Evolutionary conservation across 2,888 invertebrate species (phyloP).

Genomic region (Macaria liturata): DNA sequence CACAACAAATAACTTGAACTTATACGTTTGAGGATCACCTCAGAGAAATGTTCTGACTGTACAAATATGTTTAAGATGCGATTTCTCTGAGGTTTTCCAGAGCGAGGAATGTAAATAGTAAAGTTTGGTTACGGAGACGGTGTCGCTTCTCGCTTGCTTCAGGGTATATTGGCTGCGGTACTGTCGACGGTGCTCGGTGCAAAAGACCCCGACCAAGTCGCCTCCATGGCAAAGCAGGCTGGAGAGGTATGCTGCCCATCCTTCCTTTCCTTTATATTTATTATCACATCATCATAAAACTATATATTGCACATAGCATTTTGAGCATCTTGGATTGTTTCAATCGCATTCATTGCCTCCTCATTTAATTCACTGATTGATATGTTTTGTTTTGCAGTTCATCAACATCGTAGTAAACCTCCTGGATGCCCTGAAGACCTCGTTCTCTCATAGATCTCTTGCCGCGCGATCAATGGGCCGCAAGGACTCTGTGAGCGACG

Average conservation of each 20-base stretch:
- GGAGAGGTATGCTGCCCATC: constrained; percentile 92
- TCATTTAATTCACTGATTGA: background rate
- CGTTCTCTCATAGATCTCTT: constrained; percentile 95
- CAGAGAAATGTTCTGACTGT: constrained; percentile 45
- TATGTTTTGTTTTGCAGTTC: constrained; percentile 83
- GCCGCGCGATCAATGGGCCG: constrained; percentile 92
- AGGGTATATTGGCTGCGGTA: constrained; percentile 96
- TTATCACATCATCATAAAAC: constrained; percentile 22
- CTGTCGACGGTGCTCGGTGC: constrained; percentile 95
- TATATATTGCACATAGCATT: constrained; percentile 12
- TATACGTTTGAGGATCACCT: constrained; percentile 62
- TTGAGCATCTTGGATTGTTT: background rate
- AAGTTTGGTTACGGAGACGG: constrained; percentile 80
- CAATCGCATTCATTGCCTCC: background rate
- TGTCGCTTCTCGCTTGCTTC: constrained; percentile 85
- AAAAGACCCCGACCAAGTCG: constrained; percentile 95
- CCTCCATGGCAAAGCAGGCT: constrained; percentile 97
- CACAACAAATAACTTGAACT: constrained; percentile 66
- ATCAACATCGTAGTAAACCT: constrained; percentile 96
- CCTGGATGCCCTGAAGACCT: constrained; percentile 95
- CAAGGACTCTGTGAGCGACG: constrained; percentile 95
- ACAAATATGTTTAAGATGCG: constrained; percentile 6
- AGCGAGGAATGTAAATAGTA: constrained; percentile 72
- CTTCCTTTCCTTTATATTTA: constrained; percentile 64
- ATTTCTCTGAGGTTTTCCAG: constrained; percentile 64